phyloP scores from a whole-genome alignment of 2,797 vertebrate species.

The Acrossocheilus fasciatus region DNA sequence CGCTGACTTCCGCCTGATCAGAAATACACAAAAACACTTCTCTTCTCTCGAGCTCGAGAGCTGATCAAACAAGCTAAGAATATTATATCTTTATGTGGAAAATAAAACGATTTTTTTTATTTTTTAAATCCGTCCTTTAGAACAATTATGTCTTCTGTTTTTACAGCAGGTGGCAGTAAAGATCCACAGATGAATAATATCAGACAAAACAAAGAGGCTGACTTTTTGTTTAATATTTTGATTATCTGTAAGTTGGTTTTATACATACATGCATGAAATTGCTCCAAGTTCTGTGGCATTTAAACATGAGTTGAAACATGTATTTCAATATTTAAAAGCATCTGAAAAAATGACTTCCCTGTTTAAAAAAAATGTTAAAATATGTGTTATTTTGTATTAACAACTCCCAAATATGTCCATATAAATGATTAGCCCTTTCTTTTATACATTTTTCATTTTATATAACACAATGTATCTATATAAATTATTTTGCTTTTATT shows the following conservation, averaged over 20 bases:
- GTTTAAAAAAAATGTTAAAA: no score
- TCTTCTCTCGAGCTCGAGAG: background rate
- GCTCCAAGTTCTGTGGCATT: background rate
- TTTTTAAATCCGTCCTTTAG: background rate
- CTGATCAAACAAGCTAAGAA: background rate
- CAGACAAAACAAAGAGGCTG: background rate
- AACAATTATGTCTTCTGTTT: background rate
- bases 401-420: background rate
- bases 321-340: background rate
- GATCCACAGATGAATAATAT: background rate
- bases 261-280: background rate
- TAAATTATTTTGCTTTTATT: background rate
- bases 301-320: background rate
- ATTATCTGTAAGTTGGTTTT: background rate
- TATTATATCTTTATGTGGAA: no score
- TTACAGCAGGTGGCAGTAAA: slow-evolving; percentile 58
- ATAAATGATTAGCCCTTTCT: background rate
- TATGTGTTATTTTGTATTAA: background rate
- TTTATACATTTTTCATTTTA: background rate
- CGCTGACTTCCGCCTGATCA: slow-evolving; percentile 52
- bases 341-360: no score
- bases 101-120: background rate
- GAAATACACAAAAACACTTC: background rate
- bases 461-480: background rate
- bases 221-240: background rate